Percentiles rank a stretch among this genome's conserved stretches.
Evolutionary conservation across 2,797 vertebrate genomes (phyloP).

Genomic region (Todus mexicanus): DNA sequence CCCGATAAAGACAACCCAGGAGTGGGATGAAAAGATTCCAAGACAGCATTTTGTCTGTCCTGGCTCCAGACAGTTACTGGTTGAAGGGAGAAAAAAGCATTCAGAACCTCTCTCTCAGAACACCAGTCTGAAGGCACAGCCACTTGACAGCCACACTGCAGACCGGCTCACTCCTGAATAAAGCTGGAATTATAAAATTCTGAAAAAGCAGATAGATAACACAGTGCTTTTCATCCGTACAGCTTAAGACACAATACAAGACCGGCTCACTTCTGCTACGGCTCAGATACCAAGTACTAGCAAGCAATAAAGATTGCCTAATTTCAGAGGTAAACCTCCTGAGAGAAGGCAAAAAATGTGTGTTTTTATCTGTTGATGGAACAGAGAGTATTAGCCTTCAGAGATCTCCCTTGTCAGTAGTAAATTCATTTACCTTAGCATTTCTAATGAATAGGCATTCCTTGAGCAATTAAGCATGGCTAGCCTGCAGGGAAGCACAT

Average conservation of each 20-base stretch:
- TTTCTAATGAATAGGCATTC: background rate
- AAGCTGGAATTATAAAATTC: background rate
- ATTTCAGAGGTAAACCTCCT: background rate
- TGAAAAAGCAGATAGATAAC: background rate
- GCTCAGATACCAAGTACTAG: background rate
- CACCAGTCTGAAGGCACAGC: background rate
- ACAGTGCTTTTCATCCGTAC: background rate
- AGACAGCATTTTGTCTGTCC: background rate
- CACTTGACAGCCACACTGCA: background rate
- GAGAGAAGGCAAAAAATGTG: background rate
- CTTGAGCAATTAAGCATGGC: background rate
- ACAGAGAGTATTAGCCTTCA: background rate
- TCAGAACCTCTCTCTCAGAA: background rate
- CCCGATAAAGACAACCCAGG: background rate
- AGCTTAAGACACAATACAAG: background rate
- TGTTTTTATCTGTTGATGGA: background rate
- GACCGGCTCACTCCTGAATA: background rate
- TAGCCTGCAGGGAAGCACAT: background rate
- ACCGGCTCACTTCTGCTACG: background rate
- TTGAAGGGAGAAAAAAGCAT: background rate
- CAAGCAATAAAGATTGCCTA: background rate
- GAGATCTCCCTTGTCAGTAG: background rate
- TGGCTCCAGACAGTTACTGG: background rate
- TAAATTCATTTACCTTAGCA: background rate
- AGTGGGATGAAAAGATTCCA: background rate